Conservation (phyloP, 2,797 vertebrate species). For the Tapera naevia region DNA sequence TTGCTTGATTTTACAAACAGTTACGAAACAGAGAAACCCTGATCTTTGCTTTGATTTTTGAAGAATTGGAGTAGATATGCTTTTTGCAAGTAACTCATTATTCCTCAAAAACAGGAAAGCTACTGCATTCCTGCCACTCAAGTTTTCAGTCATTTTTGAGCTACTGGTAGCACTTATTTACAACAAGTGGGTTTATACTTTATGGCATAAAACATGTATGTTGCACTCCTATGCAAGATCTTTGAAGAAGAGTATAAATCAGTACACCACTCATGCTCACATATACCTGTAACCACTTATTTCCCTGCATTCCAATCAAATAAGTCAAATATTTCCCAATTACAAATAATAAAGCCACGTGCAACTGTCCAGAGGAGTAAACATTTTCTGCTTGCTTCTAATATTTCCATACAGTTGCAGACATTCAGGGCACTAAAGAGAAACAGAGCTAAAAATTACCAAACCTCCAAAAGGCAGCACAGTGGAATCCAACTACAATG, state of each 20-base stretch:
- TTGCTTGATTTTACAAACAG: slow-evolving; percentile 11
- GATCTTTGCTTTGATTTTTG: slow-evolving; percentile 14
- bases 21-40: slow-evolving; percentile 26
- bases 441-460: background rate
- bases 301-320: background rate
- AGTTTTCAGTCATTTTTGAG: background rate
- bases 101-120: background rate
- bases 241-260: background rate
- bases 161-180: background rate
- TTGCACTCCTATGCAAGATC: background rate
- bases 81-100: background rate
- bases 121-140: background rate
- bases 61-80: background rate
- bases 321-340: background rate
- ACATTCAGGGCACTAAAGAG: background rate
- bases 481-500: background rate
- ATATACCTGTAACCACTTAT: background rate
- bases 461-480: background rate
- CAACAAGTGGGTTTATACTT: background rate
- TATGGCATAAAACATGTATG: background rate
- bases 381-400: background rate
- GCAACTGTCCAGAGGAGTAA: background rate
- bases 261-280: background rate
- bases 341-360: background rate
- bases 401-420: background rate